phyloP scores from a whole-genome alignment of 2,888 invertebrate genomes.

The Nomada fucata region DNA sequence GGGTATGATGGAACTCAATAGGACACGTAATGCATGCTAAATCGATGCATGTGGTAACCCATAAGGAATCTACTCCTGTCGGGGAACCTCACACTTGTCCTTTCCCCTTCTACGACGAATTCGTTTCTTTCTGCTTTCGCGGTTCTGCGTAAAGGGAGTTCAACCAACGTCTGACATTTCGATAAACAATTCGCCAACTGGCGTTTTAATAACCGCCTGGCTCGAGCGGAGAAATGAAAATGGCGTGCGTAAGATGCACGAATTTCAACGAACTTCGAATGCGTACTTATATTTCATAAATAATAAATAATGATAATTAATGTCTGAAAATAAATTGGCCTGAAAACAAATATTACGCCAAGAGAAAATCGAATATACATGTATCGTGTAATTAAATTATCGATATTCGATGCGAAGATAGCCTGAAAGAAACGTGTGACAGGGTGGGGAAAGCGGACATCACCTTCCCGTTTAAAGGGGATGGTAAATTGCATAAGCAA shows the following conservation, averaged over 20 bases:
- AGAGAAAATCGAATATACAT: constrained; percentile 10
- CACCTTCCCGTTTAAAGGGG: constrained; percentile 21
- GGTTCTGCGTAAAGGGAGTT: neutral
- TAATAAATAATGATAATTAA: neutral
- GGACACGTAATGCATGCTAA: constrained; percentile 58
- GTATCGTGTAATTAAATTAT: constrained; percentile 6
- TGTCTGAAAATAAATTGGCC: constrained; percentile 23
- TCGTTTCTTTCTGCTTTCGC: neutral
- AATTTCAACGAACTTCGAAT: neutral
- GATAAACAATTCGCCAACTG: neutral
- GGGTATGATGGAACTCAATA: constrained; percentile 71
- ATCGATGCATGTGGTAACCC: constrained; percentile 54
- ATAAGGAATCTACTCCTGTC: constrained; percentile 49
- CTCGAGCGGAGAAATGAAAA: neutral
- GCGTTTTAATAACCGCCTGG: no score
- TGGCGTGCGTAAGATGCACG: constrained; percentile 29
- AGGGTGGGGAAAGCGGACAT: constrained; percentile 31
- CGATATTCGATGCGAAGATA: constrained; percentile 28
- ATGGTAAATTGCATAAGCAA: constrained; percentile 67
- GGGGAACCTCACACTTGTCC: constrained; percentile 16
- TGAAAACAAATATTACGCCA: neutral
- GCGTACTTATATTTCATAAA: neutral
- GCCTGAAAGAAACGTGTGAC: constrained; percentile 58
- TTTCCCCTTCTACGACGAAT: neutral
- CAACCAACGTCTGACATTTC: constrained; percentile 1